Base-by-base conservation (phyloP, 2,888 invertebrate species). In the Oscheius onirici region DNA sequence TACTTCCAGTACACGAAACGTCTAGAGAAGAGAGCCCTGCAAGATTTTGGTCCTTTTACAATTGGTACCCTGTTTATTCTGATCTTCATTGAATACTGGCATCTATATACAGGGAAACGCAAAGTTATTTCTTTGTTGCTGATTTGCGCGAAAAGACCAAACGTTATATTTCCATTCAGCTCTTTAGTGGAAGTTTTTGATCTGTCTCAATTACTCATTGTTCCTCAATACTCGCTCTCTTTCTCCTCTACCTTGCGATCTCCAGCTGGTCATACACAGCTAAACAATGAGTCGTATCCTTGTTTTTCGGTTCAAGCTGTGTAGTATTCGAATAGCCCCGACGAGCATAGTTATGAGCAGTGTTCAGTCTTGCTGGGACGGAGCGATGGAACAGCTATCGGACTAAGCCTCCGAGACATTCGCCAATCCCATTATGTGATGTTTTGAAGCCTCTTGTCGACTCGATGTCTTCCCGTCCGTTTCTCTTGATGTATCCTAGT, bases 191-290 rank as follows among this genome's bases (percentile, higher is more conserved):
- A n/a, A n/a, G 34, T 34, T 34, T 34, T 34, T n/a, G n/a, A n/a
- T 34, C 34, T 34, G 34, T 34, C 34, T 34, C 34, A 6, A 3
- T 34, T 34, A 3, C 34, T 34, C 34, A n/a, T n/a, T n/a, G n/a
- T n/a, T n/a, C n/a, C n/a, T n/a, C 34, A 3, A 34, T 8, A 3
- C 34, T 34, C 34, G 8, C 8, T 34, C 8, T 8, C 34, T 34
- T 8, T 34, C 34, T 8, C 8, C 34, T 8, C 34, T 6, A 34
- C 34, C 34, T 34, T 34, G 34, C 34, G 13, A 20, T 46, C 46
- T 43, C 20, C 58, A 41, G 58, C 58, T 58, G 58, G n/a, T 40
- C 22, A 58, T 40, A 58, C 58, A 58, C 58, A 58, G 58, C 58
- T 58, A 41, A 8, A 58, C n/a, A n/a, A 11, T 22, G n/a, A 13